Percentiles rank a stretch among this genome's conserved stretches.
Evolutionary conservation across 1,140 invertebrate species (phyloP).

Genomic region (Condylostylus longicornis): DNA sequence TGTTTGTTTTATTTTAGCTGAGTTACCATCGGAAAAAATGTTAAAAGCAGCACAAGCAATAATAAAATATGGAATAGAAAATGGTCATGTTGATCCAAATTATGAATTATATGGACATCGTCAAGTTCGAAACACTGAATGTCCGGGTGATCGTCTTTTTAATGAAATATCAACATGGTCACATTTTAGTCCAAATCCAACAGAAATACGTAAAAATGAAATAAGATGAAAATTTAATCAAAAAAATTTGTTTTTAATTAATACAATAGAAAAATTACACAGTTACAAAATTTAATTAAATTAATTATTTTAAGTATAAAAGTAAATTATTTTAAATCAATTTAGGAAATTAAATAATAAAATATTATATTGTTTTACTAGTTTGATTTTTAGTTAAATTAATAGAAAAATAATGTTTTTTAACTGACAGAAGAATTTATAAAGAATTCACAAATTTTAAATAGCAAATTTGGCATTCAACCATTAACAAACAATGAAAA

Average conservation of each 20-base stretch:
- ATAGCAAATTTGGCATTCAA: too few relatives aligned
- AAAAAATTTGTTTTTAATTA: not conserved
- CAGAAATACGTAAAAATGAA: too few relatives aligned
- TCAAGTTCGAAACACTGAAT: slow-evolving; percentile 50
- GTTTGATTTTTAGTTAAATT: too few relatives aligned
- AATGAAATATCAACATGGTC: slow-evolving; percentile 47
- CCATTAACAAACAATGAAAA: too few relatives aligned
- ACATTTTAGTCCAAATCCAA: slow-evolving; percentile 39
- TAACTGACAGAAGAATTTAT: too few relatives aligned
- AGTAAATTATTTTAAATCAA: too few relatives aligned
- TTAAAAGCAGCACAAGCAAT: slow-evolving; percentile 41
- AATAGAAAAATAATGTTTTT: too few relatives aligned
- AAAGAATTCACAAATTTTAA: too few relatives aligned
- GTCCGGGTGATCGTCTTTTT: slow-evolving; percentile 50
- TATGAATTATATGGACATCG: slow-evolving; percentile 54
- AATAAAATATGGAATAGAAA: slow-evolving; percentile 44
- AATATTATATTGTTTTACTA: too few relatives aligned
- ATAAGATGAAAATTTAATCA: not conserved
- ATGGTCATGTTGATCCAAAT: slow-evolving; percentile 39
- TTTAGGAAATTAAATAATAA: too few relatives aligned
- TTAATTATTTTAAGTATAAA: too few relatives aligned
- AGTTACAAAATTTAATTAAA: too few relatives aligned
- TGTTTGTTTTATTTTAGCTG: slow-evolving; percentile 30
- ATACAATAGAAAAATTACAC: not conserved
- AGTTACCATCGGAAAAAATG: slow-evolving; percentile 41